A percentile compares a stretch with the other conserved stretches of the same genome.
These are phyloP conservation scores for Chrysolina haemoptera DNA, from an alignment of 2,888 invertebrate species.

Conservation along the genomic window DNA sequence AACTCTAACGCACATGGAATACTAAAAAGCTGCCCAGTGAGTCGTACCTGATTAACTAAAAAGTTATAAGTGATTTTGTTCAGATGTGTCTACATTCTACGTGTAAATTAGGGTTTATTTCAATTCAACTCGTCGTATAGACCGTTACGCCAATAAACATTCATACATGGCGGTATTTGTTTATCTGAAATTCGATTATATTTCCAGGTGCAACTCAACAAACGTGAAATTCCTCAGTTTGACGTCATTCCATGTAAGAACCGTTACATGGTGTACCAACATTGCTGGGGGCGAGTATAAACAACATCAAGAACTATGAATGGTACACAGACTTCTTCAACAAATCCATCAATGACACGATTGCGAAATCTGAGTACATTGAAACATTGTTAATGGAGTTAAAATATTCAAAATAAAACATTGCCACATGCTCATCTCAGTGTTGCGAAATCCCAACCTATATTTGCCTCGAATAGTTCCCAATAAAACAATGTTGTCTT, in stretches of 20 bases:
- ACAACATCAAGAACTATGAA: not conserved
- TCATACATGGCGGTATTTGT: not conserved
- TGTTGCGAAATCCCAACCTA: too few species aligned
- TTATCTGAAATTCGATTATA: not conserved
- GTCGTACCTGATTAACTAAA: too few species aligned
- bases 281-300: not conserved
- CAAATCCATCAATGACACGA: too few species aligned
- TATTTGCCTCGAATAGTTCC: too few species aligned
- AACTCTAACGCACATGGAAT: too few species aligned
- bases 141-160: not conserved
- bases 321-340: not conserved
- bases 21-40: too few species aligned
- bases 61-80: too few species aligned
- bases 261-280: not conserved
- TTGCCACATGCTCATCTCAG: too few species aligned
- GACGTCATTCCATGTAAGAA: not conserved
- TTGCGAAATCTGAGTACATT: not conserved
- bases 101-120: not conserved
- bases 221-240: not conserved
- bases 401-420: too few species aligned
- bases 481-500: too few species aligned
- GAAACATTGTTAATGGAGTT: too few species aligned
- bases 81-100: too few species aligned
- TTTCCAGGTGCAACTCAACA: slow-evolving; percentile 1
- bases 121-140: not conserved